These are phyloP conservation scores for Drosophila carrolli DNA, from an alignment of 1,140 invertebrate species.

Conservation along the genomic window DNA sequence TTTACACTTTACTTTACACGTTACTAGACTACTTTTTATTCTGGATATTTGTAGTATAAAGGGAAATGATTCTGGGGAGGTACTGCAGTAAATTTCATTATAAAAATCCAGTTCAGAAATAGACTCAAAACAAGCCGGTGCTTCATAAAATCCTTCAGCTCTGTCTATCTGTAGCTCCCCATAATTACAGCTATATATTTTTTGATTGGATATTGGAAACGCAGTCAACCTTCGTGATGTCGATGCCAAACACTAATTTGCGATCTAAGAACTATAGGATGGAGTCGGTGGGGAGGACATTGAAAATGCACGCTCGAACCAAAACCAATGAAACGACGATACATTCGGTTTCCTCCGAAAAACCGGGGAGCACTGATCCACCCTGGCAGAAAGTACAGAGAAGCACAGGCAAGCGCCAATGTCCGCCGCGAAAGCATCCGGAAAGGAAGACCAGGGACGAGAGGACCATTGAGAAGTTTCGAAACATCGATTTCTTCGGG, in stretches of 20 bases:
- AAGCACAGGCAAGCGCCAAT: background rate
- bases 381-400: background rate
- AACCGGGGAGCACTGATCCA: background rate
- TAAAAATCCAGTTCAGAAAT: background rate
- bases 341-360: background rate
- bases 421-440: conserved; percentile 37
- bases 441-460: conserved; percentile 34
- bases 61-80: background rate
- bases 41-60: no score
- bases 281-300: background rate
- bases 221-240: background rate
- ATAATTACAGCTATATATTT: conserved; percentile 3
- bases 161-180: background rate
- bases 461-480: conserved; percentile 51
- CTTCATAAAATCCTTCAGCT: background rate
- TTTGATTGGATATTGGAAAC: background rate
- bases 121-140: background rate
- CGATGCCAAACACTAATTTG: background rate
- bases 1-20: no score
- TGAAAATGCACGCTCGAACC: background rate
- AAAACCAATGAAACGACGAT: background rate
- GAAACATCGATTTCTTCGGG: conserved; percentile 62
- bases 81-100: background rate
- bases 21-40: no score
- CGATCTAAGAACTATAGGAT: background rate